A percentile compares a stretch with the other conserved stretches of the same genome.
These are phyloP conservation scores for Cephus nigrinus DNA, from an alignment of 2,888 invertebrate genomes.

Conservation along the genomic window DNA sequence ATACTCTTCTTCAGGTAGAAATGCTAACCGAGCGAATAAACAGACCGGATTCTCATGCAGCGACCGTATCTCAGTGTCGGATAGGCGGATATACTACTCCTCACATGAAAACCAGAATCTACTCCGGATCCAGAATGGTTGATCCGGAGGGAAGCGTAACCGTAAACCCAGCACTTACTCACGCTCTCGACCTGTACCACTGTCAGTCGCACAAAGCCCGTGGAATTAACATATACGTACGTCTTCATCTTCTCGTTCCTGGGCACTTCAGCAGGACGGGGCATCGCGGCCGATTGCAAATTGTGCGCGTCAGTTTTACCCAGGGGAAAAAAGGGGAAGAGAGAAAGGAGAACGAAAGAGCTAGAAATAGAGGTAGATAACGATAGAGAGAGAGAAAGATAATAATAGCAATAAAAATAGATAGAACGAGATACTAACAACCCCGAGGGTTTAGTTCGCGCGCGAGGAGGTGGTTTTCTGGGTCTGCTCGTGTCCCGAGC, in stretches of 20 bases:
- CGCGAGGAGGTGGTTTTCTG: slow-evolving; percentile 39
- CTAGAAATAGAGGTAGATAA: slow-evolving; percentile 18
- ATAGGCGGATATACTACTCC: not conserved
- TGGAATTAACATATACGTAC: not conserved
- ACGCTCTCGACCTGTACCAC: not conserved
- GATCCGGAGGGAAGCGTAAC: not conserved
- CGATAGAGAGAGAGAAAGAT: slow-evolving; percentile 12
- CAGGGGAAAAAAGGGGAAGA: slow-evolving; percentile 69
- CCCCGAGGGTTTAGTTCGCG: slow-evolving; percentile 31
- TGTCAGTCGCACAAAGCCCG: not conserved
- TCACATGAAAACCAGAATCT: not conserved
- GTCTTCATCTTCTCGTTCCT: not conserved
- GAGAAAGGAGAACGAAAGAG: not conserved
- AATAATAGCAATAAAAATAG: not conserved
- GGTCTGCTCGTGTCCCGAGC: slow-evolving; percentile 26
- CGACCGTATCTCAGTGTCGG: not conserved
- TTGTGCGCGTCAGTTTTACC: not conserved
- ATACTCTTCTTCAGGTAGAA: not conserved
- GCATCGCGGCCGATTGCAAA: not conserved
- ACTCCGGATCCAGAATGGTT: not conserved
- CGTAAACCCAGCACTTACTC: not conserved
- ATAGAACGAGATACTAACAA: not conserved
- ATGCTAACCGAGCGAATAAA: slow-evolving; percentile 3
- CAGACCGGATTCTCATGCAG: slow-evolving; percentile 5
- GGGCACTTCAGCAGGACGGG: not conserved